These are phyloP conservation scores for Dolichomitus sp. DNA, from an alignment of 2,888 invertebrate species.

Conservation along the genomic window DNA sequence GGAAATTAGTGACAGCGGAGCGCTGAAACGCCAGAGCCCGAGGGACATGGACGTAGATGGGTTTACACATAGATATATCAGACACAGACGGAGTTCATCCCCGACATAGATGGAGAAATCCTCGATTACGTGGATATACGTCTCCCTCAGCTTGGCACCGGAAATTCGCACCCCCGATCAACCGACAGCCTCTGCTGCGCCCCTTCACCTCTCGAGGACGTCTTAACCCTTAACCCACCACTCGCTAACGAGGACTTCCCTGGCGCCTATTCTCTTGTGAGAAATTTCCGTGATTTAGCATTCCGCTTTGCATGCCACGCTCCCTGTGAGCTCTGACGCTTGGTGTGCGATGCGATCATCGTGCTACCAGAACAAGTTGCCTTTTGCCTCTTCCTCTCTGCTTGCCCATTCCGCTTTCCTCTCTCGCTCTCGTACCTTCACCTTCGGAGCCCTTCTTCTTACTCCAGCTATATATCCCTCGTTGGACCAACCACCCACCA, in stretches of 20 bases:
- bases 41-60: conserved; percentile 32
- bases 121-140: conserved; percentile 52
- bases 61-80: conserved; percentile 37
- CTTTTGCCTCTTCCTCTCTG: conserved; percentile 9
- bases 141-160: conserved; percentile 51
- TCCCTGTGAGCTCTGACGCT: conserved; percentile 14
- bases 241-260: conserved; percentile 64
- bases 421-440: not conserved
- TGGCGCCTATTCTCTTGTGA: conserved; percentile 63
- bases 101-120: conserved; percentile 36
- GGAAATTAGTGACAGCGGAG: conserved; percentile 59
- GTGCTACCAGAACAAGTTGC: conserved; percentile 16
- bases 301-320: conserved; percentile 51
- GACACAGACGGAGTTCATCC: not conserved
- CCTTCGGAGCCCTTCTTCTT: too few relatives aligned
- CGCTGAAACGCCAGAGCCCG: conserved; percentile 42
- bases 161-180: conserved; percentile 56
- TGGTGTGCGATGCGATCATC: not conserved
- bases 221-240: conserved; percentile 60
- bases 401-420: conserved; percentile 1
- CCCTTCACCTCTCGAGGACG: conserved; percentile 40
- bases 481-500: conserved; percentile 5
- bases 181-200: conserved; percentile 12
- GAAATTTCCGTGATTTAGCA: conserved; percentile 67
- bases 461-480: not conserved